These are phyloP conservation scores for Guaruba guarouba DNA, from an alignment of 2,113 vertebrate species.

Conservation along the genomic window DNA sequence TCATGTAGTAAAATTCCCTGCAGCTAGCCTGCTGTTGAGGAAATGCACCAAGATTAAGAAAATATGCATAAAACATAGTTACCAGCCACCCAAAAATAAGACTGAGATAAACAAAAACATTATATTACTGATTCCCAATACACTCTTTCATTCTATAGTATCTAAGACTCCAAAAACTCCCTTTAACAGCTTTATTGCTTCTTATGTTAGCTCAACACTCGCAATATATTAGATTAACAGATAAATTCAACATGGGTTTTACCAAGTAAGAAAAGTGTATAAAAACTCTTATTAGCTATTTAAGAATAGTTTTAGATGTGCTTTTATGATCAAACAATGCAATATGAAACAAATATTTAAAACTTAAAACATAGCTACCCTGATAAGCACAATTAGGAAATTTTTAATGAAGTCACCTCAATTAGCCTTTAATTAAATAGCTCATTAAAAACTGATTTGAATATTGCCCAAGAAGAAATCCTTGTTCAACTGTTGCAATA, in stretches of 20 bases:
- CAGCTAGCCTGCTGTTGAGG: neutral
- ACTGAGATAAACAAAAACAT: neutral
- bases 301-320: slow-evolving; percentile 69
- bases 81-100: neutral
- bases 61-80: neutral
- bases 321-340: slow-evolving; percentile 77
- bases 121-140: neutral
- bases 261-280: slow-evolving; percentile 24
- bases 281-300: slow-evolving; percentile 63
- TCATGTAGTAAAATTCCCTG: neutral
- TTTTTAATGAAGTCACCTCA: slow-evolving; percentile 87
- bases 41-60: neutral
- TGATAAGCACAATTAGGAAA: slow-evolving; percentile 78
- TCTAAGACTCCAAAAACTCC: neutral
- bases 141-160: neutral
- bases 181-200: neutral
- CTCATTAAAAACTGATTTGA: slow-evolving; percentile 83
- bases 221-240: slow-evolving; percentile 28
- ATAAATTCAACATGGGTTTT: slow-evolving; percentile 17
- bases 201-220: neutral
- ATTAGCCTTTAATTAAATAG: slow-evolving; percentile 89
- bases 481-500: slow-evolving; percentile 70
- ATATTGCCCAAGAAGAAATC: slow-evolving; percentile 76
- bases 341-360: slow-evolving; percentile 76
- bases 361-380: slow-evolving; percentile 73